Evolutionary conservation across 2,113 vertebrate genomes (phyloP).

Genomic region (Panthera leo): DNA sequence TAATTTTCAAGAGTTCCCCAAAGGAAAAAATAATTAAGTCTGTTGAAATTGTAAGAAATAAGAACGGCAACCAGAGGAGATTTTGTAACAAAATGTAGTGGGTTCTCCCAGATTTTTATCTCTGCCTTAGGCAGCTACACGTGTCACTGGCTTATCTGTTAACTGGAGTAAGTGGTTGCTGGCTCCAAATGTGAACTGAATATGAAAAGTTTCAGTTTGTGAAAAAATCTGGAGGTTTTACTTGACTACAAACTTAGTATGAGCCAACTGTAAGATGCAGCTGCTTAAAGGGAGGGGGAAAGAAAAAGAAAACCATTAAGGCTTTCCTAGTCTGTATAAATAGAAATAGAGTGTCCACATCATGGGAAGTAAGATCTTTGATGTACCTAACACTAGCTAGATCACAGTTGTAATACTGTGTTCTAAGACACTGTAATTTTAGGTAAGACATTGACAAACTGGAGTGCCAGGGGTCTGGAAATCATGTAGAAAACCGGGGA

Average conservation of each 20-base stretch:
- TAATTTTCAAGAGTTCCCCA: neutral
- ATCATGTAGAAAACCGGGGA: slow-evolving; percentile 45
- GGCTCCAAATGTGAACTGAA: neutral
- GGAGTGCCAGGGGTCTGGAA: slow-evolving; percentile 53
- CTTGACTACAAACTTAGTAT: slow-evolving; percentile 50
- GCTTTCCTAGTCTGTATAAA: slow-evolving; percentile 49
- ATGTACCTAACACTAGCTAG: slow-evolving; percentile 34
- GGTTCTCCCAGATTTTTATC: neutral
- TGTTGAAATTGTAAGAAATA: neutral
- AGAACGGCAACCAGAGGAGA: neutral
- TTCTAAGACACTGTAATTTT: slow-evolving; percentile 52
- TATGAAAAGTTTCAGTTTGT: slow-evolving; percentile 61
- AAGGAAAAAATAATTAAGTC: neutral
- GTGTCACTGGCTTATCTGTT: neutral
- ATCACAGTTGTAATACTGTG: slow-evolving; percentile 46
- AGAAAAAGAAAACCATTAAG: neutral
- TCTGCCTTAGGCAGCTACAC: neutral
- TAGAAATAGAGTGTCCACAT: slow-evolving; percentile 56
- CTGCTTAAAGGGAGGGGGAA: slow-evolving; percentile 21
- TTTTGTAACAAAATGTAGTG: neutral
- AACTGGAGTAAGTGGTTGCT: neutral
- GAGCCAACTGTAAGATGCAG: slow-evolving; percentile 38
- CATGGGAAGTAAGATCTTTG: slow-evolving; percentile 45
- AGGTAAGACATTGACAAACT: slow-evolving; percentile 11
- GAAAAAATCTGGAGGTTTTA: slow-evolving; percentile 66